Evolutionary conservation across 2,888 invertebrate genomes (phyloP), one percentile per base, ranked within the genome.

Genomic region (Trachelus stipa): DNA sequence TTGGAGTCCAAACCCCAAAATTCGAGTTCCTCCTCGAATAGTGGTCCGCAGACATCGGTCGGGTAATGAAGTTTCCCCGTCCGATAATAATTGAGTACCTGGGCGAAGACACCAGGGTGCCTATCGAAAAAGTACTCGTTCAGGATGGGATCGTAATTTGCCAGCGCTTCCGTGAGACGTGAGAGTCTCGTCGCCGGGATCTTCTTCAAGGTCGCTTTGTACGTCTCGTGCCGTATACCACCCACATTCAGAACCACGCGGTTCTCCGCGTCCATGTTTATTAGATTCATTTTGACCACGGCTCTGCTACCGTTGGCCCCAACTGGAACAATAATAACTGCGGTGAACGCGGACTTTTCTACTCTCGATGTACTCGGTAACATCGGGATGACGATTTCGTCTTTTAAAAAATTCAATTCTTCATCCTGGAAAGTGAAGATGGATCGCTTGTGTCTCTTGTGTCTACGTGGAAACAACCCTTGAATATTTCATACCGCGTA

Each of bases 81-180:
- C 91, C 98, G 96, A 93, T 99, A 99, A 92, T 99, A 99, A 92
- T 99, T 99, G 89, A 98, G 95, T 88, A 98, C 97, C 93, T 99
- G 98, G 79, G 98, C 98, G 92, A 99, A 99, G 75, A 96, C 98
- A 77, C 98, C 98, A 56, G 98, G 98, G 93, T 99, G 98, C 86
- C 98, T 93, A 93, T 98, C 99, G 93, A 99, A 99, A 95, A 99
- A 99, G 94, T 99, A 99, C 93, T 99, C 99, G 93, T 99, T 99
- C 89, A 99, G 95, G 89, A 99, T 97, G 75, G 99, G 98, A 93
- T 99, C 99, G 93, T 99, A 99, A 93, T 99, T 99, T 91, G 98
- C 99, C 88, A 99, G 94, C 73, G 98, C 98, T 93, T 99, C 99
- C 81, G 98, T 98, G 84, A 98, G 94, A 83, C 98, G 93, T 76